Evolutionary conservation across 2,888 invertebrate genomes (phyloP).

Genomic region (Cheilosia vulpina): DNA sequence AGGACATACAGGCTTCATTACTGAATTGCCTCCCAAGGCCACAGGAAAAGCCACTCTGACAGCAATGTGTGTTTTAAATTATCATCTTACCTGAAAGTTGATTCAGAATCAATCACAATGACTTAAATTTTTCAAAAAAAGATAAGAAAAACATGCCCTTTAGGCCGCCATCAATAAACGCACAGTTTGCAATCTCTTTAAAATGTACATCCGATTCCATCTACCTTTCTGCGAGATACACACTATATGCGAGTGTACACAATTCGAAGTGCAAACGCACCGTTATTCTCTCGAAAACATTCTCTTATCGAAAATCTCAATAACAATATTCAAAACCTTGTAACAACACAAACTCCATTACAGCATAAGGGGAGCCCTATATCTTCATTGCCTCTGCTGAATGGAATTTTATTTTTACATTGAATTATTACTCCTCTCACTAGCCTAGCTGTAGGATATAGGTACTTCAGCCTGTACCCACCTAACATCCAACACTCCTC

Average conservation of each 20-base stretch:
- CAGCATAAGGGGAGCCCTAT: constrained; percentile 22
- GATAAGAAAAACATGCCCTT: too few relatives aligned
- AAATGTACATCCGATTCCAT: too few relatives aligned
- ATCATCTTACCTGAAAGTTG: too few relatives aligned
- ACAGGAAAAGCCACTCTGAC: background rate
- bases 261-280: background rate
- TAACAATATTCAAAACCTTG: constrained; percentile 1
- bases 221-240: too few relatives aligned
- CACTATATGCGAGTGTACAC: too few relatives aligned
- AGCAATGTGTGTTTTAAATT: background rate
- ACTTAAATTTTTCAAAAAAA: too few relatives aligned
- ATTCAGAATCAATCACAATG: too few relatives aligned
- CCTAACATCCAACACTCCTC: constrained; percentile 19
- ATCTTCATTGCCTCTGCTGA: constrained; percentile 22
- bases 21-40: too few relatives aligned
- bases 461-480: background rate
- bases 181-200: too few relatives aligned
- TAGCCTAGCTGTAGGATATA: constrained; percentile 38
- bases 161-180: too few relatives aligned
- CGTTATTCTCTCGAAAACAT: background rate
- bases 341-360: constrained; percentile 43
- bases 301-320: constrained; percentile 9
- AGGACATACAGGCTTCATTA: too few relatives aligned
- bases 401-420: constrained; percentile 63
- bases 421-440: constrained; percentile 59